phyloP scores from a whole-genome alignment of 1,140 invertebrate species.

The Meloidogyne floridensis region DNA sequence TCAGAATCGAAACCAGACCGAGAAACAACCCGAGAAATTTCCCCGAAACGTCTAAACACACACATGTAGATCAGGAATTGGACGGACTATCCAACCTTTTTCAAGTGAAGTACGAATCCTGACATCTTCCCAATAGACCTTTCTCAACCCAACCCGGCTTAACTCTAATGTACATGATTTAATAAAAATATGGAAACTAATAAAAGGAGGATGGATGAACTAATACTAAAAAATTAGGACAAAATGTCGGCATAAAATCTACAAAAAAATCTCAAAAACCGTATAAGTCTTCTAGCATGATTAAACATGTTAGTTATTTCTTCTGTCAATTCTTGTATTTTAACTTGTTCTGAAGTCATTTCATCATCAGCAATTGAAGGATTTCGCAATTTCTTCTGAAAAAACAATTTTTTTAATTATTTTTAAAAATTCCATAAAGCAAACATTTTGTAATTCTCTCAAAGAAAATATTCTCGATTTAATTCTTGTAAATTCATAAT shows the following conservation, averaged over 20 bases:
- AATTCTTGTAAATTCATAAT: slow-evolving; percentile 54
- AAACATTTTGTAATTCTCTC: slow-evolving; percentile 43
- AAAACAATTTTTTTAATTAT: not conserved
- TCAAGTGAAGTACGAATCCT: too few species aligned
- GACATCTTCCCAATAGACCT: too few species aligned
- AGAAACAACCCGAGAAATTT: too few species aligned
- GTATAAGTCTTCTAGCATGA: slow-evolving; percentile 44
- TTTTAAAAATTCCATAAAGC: not conserved
- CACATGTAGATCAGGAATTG: too few species aligned
- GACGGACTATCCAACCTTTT: too few species aligned
- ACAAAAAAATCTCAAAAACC: slow-evolving; percentile 18
- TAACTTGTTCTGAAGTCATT: slow-evolving; percentile 37
- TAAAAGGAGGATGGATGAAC: too few species aligned
- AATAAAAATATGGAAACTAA: too few species aligned
- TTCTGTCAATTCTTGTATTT: slow-evolving; percentile 51
- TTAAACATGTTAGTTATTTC: slow-evolving; percentile 50
- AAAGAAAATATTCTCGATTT: slow-evolving; percentile 36
- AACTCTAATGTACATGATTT: too few species aligned
- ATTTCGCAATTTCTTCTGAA: slow-evolving; percentile 43
- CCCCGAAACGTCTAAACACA: too few species aligned
- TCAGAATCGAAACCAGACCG: too few species aligned
- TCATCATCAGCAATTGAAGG: slow-evolving; percentile 49
- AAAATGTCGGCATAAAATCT: not conserved
- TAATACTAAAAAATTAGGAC: too few species aligned
- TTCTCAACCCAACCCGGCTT: too few species aligned